These are phyloP conservation scores for Mastigias papua DNA, from an alignment of 30 jellyfish, hydroid and myxozoan genomes.

Conservation along the genomic window DNA sequence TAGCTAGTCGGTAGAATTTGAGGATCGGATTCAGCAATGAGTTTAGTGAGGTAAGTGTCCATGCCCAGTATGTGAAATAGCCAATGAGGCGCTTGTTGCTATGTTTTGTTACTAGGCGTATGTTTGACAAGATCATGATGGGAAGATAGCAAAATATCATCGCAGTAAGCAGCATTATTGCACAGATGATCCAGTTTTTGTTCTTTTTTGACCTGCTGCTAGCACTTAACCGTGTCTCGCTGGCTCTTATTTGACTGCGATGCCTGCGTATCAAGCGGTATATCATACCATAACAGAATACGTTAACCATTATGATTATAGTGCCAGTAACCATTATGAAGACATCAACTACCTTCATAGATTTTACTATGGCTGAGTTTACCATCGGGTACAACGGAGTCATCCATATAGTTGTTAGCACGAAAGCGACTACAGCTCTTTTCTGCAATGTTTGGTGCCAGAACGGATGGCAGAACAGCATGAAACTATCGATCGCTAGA, in stretches of 20 bases:
- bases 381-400: slow-evolving; percentile 48
- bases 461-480: slow-evolving; percentile 57
- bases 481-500: slow-evolving; percentile 42
- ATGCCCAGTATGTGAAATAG: slow-evolving; percentile 65
- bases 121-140: neutral
- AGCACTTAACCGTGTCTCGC: slow-evolving; percentile 3
- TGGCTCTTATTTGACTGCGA: slow-evolving; percentile 23
- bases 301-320: neutral
- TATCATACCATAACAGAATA: slow-evolving; percentile 27
- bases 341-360: slow-evolving; percentile 21
- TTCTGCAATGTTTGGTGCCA: slow-evolving; percentile 20
- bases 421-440: neutral
- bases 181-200: slow-evolving; percentile 28
- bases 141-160: slow-evolving; percentile 37
- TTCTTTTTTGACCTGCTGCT: neutral
- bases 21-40: slow-evolving; percentile 55
- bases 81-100: slow-evolving; percentile 40
- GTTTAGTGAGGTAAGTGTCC: slow-evolving; percentile 38
- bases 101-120: slow-evolving; percentile 30
- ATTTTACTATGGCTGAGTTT: neutral
- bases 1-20: slow-evolving; percentile 43
- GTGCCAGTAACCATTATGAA: slow-evolving; percentile 37
- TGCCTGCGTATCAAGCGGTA: slow-evolving; percentile 47
- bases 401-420: slow-evolving; percentile 19
- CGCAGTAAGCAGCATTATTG: slow-evolving; percentile 24